Base-by-base conservation (phyloP, 2,888 invertebrate species). In the Machimus rusticus region DNA sequence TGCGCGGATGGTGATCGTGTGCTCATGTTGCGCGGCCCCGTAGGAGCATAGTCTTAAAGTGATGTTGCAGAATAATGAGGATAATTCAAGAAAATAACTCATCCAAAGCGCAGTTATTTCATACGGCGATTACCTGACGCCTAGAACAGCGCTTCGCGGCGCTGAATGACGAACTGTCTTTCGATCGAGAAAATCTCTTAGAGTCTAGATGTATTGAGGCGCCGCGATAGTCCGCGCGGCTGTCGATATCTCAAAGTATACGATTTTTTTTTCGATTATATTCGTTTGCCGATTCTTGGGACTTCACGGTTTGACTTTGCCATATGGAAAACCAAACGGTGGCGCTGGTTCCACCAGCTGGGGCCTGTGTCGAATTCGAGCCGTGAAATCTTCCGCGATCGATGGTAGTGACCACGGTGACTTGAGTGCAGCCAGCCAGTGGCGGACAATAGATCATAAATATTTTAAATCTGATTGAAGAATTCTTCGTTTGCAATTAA, bases 401-500 rank as follows among this genome's bases (percentile, higher is more conserved):
- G 37, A 19, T 34, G 34, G n/a, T 57, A 57, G 51, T 55, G 66
- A 78, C 16, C 39, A 43, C 46, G 23, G 34, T n/a, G 57, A 34
- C 82, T 37, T 14, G n/a, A 82, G n/a, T 76, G 34, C 82, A 43
- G 9, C 46, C 34, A 19, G 37, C 39, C 4, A 85, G 16, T 28
- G 16, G 16, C 51, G 55, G 34, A 85, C 85, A 85, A 74, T 85
- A 85, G 74, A 85, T 74, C 74, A 74, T 85, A 74, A 74, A 74
- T 74, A 85, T 85, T 43, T 46, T 74, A 85, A 85, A 85, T 85
- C 74, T 85, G 74, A 74, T 85, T 85, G 74, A 74, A 85, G 43
- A 85, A 85, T 85, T 74, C 51, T 85, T 74, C 85, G 66, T 74
- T 85, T 46, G 74, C 74, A 85, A 85, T 85, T 85, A 74, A 74